phyloP scores from a whole-genome alignment of 1,140 invertebrate genomes.

The Diprion similis region DNA sequence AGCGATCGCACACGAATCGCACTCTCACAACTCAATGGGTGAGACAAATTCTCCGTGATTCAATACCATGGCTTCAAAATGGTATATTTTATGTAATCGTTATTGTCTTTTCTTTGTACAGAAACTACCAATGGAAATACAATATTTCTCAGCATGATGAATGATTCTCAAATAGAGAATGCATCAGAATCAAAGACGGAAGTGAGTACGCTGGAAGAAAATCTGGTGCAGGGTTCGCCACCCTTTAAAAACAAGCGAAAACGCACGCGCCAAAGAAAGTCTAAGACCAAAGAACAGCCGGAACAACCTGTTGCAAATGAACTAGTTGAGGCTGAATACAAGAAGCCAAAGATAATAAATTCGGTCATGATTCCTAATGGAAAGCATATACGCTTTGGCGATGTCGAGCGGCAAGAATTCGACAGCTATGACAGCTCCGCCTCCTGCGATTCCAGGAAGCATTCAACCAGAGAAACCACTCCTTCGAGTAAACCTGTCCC shows the following conservation, averaged over 20 bases:
- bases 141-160: conserved; percentile 29
- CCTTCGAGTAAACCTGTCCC: neutral
- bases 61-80: neutral
- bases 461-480: neutral
- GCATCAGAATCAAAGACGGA: conserved; percentile 29
- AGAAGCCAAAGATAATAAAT: conserved; percentile 38
- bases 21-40: conserved; percentile 6
- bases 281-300: neutral
- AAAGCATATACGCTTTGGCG: conserved; percentile 43
- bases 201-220: conserved; percentile 24
- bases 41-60: conserved; percentile 14
- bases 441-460: neutral
- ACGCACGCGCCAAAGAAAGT: conserved; percentile 35
- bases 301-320: neutral
- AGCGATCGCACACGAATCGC: neutral
- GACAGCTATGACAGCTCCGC: neutral
- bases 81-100: too few relatives aligned
- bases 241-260: conserved; percentile 21
- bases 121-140: conserved; percentile 15
- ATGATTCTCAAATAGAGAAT: conserved; percentile 24
- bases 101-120: conserved; percentile 23
- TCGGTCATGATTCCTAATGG: conserved; percentile 29
- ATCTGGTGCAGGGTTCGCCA: conserved; percentile 10
- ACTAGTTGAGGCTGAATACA: conserved; percentile 10
- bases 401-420: conserved; percentile 10